A percentile compares a stretch with the other conserved stretches of the same genome.
phyloP scores from a whole-genome alignment of 92 coral and sea anemone species.

The Phymanthus crucifer region DNA sequence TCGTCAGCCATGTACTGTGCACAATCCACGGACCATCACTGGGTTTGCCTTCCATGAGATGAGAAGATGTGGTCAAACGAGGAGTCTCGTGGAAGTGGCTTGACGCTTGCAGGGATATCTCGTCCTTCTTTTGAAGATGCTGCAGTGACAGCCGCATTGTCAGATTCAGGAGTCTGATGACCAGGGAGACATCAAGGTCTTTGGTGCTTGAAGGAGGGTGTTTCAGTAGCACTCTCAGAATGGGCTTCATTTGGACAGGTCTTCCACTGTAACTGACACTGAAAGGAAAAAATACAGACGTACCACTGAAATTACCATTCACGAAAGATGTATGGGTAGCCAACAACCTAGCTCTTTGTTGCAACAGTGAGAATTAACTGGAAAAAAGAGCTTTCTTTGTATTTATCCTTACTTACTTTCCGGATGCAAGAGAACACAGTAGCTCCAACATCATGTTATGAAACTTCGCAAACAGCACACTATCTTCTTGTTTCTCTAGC shows the following conservation, averaged over 20 bases:
- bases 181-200: conserved; percentile 21
- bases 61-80: conserved; percentile 34
- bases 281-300: neutral
- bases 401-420: conserved; percentile 42
- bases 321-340: neutral
- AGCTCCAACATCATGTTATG: conserved; percentile 51
- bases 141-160: conserved; percentile 38
- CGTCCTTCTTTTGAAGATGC: conserved; percentile 31
- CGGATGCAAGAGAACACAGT: conserved; percentile 44
- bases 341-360: neutral
- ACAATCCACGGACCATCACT: conserved; percentile 44
- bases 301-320: no score
- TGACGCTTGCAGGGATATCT: conserved; percentile 43
- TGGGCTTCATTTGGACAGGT: conserved; percentile 41
- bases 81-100: conserved; percentile 48
- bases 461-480: conserved; percentile 27
- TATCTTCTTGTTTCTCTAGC: conserved; percentile 37
- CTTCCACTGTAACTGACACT: conserved; percentile 43
- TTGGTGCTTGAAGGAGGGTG: conserved; percentile 40
- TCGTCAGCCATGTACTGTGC: conserved; percentile 65
- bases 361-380: neutral
- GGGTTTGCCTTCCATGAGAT: conserved; percentile 27
- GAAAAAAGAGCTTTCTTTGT: neutral
- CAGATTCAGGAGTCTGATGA: conserved; percentile 22
- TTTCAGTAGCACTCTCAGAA: conserved; percentile 29